Conservation (phyloP, 2,888 invertebrate species). For the Dicranocentrus wangi region DNA sequence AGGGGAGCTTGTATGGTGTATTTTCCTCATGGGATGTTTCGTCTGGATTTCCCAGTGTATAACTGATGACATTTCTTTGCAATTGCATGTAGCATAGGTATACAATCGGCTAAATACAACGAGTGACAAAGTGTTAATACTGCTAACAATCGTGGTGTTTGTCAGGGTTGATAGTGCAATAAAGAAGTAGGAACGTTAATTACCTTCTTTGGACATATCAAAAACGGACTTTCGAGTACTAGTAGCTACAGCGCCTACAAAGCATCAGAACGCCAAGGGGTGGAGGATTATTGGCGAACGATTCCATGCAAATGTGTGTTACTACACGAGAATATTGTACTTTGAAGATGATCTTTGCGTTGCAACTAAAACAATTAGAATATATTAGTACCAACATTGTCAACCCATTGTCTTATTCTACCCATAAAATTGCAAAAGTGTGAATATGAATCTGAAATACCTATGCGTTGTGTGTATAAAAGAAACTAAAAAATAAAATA, state of each 20-base stretch:
- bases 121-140: too few relatives aligned
- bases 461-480: too few relatives aligned
- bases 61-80: slow-evolving; percentile 36
- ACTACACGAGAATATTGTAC: slow-evolving; percentile 27
- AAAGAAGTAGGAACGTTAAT: background rate
- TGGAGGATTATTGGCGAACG: slow-evolving; percentile 18
- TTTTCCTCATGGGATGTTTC: too few relatives aligned
- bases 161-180: background rate
- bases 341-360: slow-evolving; percentile 15
- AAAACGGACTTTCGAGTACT: background rate
- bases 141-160: background rate
- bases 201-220: slow-evolving; percentile 29
- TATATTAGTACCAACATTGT: too few relatives aligned
- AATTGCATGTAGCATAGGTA: slow-evolving; percentile 29
- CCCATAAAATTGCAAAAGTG: too few relatives aligned
- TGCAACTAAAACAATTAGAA: slow-evolving; percentile 41
- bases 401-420: too few relatives aligned
- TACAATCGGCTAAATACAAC: slow-evolving; percentile 32
- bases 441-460: too few relatives aligned
- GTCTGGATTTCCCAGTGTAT: background rate
- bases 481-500: too few relatives aligned
- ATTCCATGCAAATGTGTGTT: slow-evolving; percentile 19
- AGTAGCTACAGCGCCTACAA: background rate
- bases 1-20: slow-evolving; percentile 30
- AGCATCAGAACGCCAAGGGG: slow-evolving; percentile 20